Evolutionary conservation across 2,797 vertebrate genomes (phyloP).

Genomic region (Adelosebastes latens): DNA sequence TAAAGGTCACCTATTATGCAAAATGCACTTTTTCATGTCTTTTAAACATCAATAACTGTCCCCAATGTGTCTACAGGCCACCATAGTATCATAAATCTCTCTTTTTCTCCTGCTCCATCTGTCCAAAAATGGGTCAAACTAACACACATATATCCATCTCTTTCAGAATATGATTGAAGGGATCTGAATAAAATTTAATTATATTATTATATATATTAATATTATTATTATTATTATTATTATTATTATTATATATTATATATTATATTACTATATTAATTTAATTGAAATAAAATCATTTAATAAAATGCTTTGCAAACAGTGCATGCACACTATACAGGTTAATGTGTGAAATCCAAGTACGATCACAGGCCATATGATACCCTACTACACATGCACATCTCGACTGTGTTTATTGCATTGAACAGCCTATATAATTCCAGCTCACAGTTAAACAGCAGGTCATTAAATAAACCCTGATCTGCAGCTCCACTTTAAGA

Average conservation of each 20-base stretch:
- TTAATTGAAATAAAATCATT: no score
- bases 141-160: not conserved
- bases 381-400: not conserved
- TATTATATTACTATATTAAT: no score
- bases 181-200: not conserved
- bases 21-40: no score
- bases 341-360: not conserved
- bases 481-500: not conserved
- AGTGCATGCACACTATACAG: not conserved
- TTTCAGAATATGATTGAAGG: not conserved
- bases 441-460: slow-evolving; percentile 9
- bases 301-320: no score
- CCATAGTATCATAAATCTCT: no score
- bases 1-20: not conserved
- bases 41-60: no score
- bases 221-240: no score
- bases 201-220: no score
- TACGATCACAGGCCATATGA: not conserved
- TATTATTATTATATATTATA: no score
- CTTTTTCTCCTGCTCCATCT: no score
- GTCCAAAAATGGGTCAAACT: not conserved
- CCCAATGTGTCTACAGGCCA: no score
- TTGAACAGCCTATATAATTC: not conserved
- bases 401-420: fast-evolving
- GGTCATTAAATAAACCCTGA: slow-evolving; percentile 10